Evolutionary conservation across 23 tunicate species (phyloP), one percentile per base, ranked within the genome.

Genomic region (Aplidium turbinatum): DNA sequence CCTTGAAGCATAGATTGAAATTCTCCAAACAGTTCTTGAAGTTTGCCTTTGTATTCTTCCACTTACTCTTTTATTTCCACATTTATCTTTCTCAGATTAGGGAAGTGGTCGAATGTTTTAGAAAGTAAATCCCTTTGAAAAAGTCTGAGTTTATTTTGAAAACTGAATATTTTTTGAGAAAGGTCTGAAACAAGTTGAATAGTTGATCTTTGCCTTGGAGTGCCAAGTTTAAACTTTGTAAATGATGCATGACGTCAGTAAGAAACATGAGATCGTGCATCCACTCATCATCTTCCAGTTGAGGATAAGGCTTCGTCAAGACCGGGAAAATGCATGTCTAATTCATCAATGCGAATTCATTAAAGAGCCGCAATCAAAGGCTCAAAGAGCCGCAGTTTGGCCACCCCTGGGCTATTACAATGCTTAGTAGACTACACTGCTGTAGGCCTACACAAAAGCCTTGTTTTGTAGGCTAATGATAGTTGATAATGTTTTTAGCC

Each of bases 41-140:
- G 62, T 78, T 78, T 76, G 58, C 70, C 72, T 76, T 76, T 78
- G 82, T 78, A 78, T 63, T 63, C 73, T 64, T 78, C 61, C 62
- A 63, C 62, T 75, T 58, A 18, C 40, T 57, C 35, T 58, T 53
- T 51, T 73, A 73, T 73, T 53, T 73, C 47, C 4, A 73, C 33
- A 30, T 73, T 73, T 53, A 52, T 73, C 64, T 53, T 73, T 52
- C 54, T 75, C 33, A 75, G 80, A 39, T 75, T 57, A 53, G 78
- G 78, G 46, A 53, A 72, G 42, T 72, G 78, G 53, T 33, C 23
- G 78, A 72, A 72, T 72, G 42, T 72, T 72, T 72, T 72, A 30
- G 78, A 72, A 52, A 52, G 4, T 72, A 72, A 32, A 48, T 70
- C 76, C n/a, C 35, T 70, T 72, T 72, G 78, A 53, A 72, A 50